phyloP scores from a whole-genome alignment of 2,113 vertebrate genomes.

The Oncorhynchus keta region DNA sequence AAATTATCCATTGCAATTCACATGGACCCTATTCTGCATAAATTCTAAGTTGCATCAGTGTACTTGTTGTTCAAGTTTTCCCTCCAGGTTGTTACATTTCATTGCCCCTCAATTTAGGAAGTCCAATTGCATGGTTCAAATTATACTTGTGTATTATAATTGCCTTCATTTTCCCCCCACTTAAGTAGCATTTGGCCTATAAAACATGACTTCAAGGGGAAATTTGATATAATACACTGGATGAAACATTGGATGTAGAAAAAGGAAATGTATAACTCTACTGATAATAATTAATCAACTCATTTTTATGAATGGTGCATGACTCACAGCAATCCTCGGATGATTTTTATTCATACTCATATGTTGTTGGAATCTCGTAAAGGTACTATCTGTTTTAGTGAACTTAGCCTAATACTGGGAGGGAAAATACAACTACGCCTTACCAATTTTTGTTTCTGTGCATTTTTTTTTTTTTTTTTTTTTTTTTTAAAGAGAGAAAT shows the following conservation, averaged over 20 bases:
- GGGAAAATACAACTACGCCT: conserved; percentile 3
- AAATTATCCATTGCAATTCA: conserved; percentile 20
- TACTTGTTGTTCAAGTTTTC: background rate
- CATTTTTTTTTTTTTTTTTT: conserved; percentile 23
- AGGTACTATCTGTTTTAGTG: conserved; percentile 26
- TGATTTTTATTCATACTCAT: conserved; percentile 27
- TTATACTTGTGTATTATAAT: background rate
- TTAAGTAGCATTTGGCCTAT: too few species aligned
- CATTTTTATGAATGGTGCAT: conserved; percentile 11
- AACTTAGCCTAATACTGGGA: background rate
- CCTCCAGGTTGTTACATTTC: conserved; percentile 1
- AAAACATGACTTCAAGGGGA: background rate
- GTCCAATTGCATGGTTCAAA: background rate
- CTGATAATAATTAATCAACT: conserved; percentile 7
- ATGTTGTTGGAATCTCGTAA: conserved; percentile 32
- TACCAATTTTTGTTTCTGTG: conserved; percentile 3
- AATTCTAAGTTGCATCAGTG: background rate
- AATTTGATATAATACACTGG: background rate
- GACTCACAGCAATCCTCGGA: conserved; percentile 11
- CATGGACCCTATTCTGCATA: conserved; percentile 7
- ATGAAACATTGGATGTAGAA: background rate
- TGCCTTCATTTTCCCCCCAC: background rate
- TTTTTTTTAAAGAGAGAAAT: too few species aligned
- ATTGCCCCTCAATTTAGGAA: background rate
- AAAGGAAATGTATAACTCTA: background rate